Percentiles rank a stretch among this genome's conserved stretches.
Conservation (phyloP, 2,797 vertebrate species). For the Gallinago stenura region DNA sequence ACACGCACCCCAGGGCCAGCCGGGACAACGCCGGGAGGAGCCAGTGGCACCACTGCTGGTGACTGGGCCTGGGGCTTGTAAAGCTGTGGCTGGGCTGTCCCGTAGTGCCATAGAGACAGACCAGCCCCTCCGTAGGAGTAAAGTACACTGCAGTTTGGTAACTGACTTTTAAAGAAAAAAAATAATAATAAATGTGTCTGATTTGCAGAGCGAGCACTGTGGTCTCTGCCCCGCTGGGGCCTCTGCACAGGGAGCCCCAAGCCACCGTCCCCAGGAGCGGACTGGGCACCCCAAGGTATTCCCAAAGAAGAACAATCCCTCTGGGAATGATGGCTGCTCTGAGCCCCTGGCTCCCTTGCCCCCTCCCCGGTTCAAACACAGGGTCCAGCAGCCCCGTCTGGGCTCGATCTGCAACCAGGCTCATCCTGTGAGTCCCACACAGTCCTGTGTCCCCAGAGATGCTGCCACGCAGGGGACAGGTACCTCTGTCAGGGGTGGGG, state of each 20-base stretch:
- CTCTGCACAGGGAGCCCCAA: accelerated
- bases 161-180: neutral
- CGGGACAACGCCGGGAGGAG: accelerated
- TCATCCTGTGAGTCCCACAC: too few species aligned
- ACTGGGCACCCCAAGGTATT: accelerated
- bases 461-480: neutral
- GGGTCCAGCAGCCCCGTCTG: neutral
- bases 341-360: neutral
- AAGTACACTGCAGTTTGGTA: neutral
- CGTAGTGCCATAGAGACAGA: accelerated
- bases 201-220: conserved; percentile 19
- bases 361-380: neutral
- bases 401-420: too few species aligned
- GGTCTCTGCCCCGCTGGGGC: neutral
- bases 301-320: neutral
- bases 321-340: accelerated
- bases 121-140: neutral
- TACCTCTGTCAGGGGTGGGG: neutral
- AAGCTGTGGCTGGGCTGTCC: neutral
- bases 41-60: accelerated
- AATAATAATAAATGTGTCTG: neutral
- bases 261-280: accelerated
- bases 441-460: neutral
- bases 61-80: accelerated
- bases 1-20: neutral